These are phyloP conservation scores for Melanchra persicariae DNA, from an alignment of 2,888 invertebrate species.

Conservation along the genomic window DNA sequence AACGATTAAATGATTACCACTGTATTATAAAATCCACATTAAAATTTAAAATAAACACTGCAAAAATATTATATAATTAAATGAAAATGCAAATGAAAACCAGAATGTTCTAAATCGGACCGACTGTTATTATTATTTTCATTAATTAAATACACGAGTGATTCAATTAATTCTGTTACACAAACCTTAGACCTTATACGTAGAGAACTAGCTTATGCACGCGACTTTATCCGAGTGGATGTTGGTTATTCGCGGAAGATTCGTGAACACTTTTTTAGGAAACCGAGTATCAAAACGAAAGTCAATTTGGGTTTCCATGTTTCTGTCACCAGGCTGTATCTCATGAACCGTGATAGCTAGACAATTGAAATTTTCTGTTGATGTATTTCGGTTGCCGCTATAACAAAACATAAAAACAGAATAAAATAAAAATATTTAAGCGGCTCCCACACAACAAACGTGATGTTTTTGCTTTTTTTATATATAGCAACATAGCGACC, in stretches of 20 bases:
- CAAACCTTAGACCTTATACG: not conserved
- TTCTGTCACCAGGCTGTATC: too few species aligned
- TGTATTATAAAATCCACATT: not conserved
- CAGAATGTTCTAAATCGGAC: conserved; percentile 11
- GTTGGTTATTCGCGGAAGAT: not conserved
- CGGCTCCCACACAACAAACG: too few species aligned
- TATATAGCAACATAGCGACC: too few species aligned
- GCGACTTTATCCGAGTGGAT: too few species aligned
- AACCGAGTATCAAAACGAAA: not conserved
- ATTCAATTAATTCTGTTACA: conserved; percentile 4
- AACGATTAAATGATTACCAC: conserved; percentile 1
- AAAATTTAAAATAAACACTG: not conserved
- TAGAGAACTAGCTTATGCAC: not conserved
- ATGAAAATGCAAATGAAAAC: conserved; percentile 15
- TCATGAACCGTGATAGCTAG: too few species aligned
- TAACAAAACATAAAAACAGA: too few species aligned
- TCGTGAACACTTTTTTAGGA: not conserved
- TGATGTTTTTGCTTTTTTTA: too few species aligned
- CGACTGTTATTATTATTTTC: not conserved
- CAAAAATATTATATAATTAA: conserved; percentile 1
- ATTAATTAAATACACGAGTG: not conserved
- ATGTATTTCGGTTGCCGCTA: too few species aligned
- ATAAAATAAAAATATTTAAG: too few species aligned
- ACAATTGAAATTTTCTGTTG: too few species aligned
- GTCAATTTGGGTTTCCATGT: not conserved